Conservation (phyloP, 2,888 invertebrate genomes). For the Minunthozetes semirufus region DNA sequence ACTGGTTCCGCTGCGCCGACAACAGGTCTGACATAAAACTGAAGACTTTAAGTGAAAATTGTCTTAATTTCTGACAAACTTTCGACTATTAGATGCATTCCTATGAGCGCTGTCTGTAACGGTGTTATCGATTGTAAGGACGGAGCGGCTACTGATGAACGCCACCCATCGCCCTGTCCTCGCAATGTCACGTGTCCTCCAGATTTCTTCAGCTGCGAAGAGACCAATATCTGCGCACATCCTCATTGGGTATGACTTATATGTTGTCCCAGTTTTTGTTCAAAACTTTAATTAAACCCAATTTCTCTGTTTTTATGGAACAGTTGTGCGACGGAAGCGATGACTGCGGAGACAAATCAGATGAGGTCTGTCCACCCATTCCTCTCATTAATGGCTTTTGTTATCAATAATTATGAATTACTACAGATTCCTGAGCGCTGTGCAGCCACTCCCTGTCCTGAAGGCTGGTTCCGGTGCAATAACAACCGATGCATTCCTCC, state of each 20-base stretch:
- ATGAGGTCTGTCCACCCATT: conserved; percentile 29
- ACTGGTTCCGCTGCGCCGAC: conserved; percentile 34
- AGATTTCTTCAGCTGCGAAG: conserved; percentile 35
- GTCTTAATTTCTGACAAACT: not conserved
- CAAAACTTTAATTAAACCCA: not conserved
- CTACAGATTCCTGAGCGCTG: conserved; percentile 31
- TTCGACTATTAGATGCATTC: conserved; percentile 24
- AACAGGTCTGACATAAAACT: conserved; percentile 5
- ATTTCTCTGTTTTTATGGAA: not conserved
- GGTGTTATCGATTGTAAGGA: conserved; percentile 34
- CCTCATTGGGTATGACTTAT: conserved; percentile 32
- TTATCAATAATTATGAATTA: not conserved
- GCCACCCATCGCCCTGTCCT: conserved; percentile 35
- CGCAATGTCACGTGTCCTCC: conserved; percentile 35
- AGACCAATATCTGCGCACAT: conserved; percentile 36
- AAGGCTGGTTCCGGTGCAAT: conserved; percentile 32
- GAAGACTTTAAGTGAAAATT: not conserved
- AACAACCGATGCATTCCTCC: conserved; percentile 36
- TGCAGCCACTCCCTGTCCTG: conserved; percentile 28
- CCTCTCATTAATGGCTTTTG: not conserved
- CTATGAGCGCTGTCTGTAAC: conserved; percentile 27
- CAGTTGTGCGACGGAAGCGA: conserved; percentile 34
- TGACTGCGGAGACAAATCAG: conserved; percentile 35
- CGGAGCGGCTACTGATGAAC: conserved; percentile 30
- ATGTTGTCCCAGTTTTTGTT: not conserved